These are phyloP conservation scores for Stictocephala bisonia DNA, from an alignment of 2,888 invertebrate species.

Conservation along the genomic window DNA sequence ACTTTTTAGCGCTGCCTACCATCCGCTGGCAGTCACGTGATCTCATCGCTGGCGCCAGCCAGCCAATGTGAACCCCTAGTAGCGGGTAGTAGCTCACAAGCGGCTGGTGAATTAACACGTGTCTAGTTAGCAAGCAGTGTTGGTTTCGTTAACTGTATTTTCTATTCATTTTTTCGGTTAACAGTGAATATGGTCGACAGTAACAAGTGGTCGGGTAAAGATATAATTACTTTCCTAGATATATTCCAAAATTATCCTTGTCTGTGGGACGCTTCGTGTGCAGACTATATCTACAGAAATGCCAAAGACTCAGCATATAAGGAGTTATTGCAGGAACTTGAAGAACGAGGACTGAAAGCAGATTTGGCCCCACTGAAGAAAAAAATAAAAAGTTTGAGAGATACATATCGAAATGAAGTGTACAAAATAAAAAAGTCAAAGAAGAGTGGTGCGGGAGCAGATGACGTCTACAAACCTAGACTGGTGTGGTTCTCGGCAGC, in stretches of 20 bases:
- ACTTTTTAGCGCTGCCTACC: constrained; percentile 17
- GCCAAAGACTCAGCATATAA: constrained; percentile 31
- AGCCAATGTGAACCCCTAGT: constrained; percentile 24
- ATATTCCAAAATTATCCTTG: constrained; percentile 27
- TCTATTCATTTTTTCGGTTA: not conserved
- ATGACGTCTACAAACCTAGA: constrained; percentile 30
- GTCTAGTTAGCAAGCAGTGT: constrained; percentile 5
- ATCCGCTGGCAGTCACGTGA: constrained; percentile 24
- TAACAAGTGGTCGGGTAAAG: constrained; percentile 26
- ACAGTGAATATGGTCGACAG: constrained; percentile 37
- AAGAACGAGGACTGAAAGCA: constrained; percentile 20
- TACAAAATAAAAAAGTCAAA: constrained; percentile 23
- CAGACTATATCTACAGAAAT: constrained; percentile 37
- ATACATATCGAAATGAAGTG: constrained; percentile 30
- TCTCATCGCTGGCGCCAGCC: constrained; percentile 15
- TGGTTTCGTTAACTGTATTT: not conserved
- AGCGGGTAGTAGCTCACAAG: constrained; percentile 4
- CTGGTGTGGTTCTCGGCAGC: constrained; percentile 39
- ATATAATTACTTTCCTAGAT: constrained; percentile 19
- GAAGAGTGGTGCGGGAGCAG: constrained; percentile 19
- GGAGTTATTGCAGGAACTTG: constrained; percentile 15
- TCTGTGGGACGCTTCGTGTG: constrained; percentile 18
- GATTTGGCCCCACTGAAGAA: constrained; percentile 6
- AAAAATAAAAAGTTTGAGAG: constrained; percentile 27
- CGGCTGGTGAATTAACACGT: constrained; percentile 16